Base-by-base conservation (phyloP, 2,888 invertebrate genomes). In the Atherix ibis region DNA sequence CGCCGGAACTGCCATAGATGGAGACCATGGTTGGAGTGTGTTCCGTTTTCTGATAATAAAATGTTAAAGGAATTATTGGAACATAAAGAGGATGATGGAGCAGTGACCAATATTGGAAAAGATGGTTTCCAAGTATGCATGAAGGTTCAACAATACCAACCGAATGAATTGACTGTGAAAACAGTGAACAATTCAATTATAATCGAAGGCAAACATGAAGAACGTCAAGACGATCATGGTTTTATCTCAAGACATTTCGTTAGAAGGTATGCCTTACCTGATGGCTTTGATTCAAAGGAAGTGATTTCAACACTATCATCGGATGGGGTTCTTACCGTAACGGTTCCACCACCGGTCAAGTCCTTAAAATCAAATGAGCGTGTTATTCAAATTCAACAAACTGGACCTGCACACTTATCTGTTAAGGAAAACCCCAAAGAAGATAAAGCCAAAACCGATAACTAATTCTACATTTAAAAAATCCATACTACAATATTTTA, bases 211-310 rank as follows among this genome's bases (percentile, higher is more conserved):
- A 75, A 73, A 48, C 77, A 79, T 49, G 76, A 76, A 47, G 77
- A 78, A 44, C 71, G 71, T 41, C 66, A 70, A 27, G 79, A 81
- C 44, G 71, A 74, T 27, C 76, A 77, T 44, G 83, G 83, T 1
- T 76, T 61, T 53, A 75, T 88, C 38, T 78, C 83, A 5, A 68
- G 87, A 26, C 83, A 85, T 56, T 87, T 88, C 55, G 68, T 68
- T 3, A 68, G 87, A 36, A 67, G 68, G 37, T 80, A 80, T 53
- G 59, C 73, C 44, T 56, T 81, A n/a, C 80, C 80, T 4, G 58
- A 68, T 27, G 72, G 70, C 27, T 73, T 74, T 45, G 78, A 85
- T 38, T 67, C 75, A 3, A 69, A 73, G 4, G 72, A 76, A 45
- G 70, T 88, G 3, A 67, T 72, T 35, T 84, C 85, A 37, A 73